phyloP scores from a whole-genome alignment of 2,888 invertebrate species.

The Bellardia pandia region DNA sequence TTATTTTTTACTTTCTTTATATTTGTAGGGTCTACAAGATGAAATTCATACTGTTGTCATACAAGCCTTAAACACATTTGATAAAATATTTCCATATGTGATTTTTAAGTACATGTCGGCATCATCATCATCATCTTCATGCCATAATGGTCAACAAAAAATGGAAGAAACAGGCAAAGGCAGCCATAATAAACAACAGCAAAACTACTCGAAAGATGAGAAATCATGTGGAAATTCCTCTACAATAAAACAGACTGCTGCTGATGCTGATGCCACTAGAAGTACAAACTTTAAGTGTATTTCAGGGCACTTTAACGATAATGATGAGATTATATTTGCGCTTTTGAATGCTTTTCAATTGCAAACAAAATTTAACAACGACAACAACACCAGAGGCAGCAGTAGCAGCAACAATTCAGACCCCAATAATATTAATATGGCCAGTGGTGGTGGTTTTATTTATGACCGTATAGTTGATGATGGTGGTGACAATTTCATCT shows the following conservation, averaged over 20 bases:
- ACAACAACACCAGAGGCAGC: conserved; percentile 34
- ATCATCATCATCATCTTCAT: conserved; percentile 72
- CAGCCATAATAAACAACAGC: conserved; percentile 56
- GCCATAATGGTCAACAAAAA: conserved; percentile 73
- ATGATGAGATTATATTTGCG: conserved; percentile 83
- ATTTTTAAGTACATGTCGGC: conserved; percentile 83
- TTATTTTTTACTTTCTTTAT: conserved; percentile 12
- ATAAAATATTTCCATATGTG: conserved; percentile 83
- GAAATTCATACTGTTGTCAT: conserved; percentile 84
- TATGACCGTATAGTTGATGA: conserved; percentile 15
- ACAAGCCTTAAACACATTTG: conserved; percentile 84
- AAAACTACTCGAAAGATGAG: conserved; percentile 77
- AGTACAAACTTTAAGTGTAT: conserved; percentile 72
- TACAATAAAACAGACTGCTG: conserved; percentile 33
- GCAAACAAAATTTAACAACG: conserved; percentile 79
- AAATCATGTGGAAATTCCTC: conserved; percentile 62
- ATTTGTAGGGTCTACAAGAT: conserved; percentile 83
- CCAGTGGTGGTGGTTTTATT: conserved; percentile 34
- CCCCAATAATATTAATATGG: conserved; percentile 60
- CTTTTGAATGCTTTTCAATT: conserved; percentile 83
- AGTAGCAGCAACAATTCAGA: conserved; percentile 39
- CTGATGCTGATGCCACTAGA: conserved; percentile 44
- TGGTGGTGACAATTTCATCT: conserved; percentile 28
- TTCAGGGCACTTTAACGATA: conserved; percentile 79
- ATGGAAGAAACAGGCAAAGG: conserved; percentile 71